phyloP scores from a whole-genome alignment of 2,888 invertebrate species.

The Macrosiphum euphorbiae region DNA sequence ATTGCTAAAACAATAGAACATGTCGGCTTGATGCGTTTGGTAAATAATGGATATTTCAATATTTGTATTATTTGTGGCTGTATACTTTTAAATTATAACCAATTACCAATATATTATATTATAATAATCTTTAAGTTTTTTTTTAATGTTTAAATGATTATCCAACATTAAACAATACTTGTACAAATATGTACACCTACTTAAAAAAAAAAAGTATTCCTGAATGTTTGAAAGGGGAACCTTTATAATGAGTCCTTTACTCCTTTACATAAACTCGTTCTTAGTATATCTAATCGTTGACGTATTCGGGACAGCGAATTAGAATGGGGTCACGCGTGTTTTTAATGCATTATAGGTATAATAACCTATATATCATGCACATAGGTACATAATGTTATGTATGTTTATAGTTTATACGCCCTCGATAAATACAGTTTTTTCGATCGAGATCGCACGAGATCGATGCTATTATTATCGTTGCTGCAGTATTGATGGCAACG shows the following conservation, averaged over 20 bases:
- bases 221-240: background rate
- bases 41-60: background rate
- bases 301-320: background rate
- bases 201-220: background rate
- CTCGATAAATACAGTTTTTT: background rate
- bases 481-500: background rate
- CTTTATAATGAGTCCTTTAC: background rate
- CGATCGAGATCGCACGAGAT: background rate
- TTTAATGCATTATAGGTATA: background rate
- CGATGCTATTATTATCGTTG: background rate
- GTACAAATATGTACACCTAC: background rate
- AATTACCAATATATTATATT: no score
- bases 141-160: background rate
- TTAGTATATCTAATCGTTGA: background rate
- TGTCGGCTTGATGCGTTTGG: background rate
- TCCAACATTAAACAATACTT: background rate
- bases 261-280: background rate
- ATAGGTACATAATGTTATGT: background rate
- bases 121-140: background rate
- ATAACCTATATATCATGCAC: background rate
- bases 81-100: background rate
- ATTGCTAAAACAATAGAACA: background rate
- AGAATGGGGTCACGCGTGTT: background rate
- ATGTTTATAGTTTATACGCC: background rate
- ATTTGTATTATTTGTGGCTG: background rate